These are phyloP conservation scores for Ploceus nigricollis DNA, from an alignment of 2,113 vertebrate species.

Conservation along the genomic window DNA sequence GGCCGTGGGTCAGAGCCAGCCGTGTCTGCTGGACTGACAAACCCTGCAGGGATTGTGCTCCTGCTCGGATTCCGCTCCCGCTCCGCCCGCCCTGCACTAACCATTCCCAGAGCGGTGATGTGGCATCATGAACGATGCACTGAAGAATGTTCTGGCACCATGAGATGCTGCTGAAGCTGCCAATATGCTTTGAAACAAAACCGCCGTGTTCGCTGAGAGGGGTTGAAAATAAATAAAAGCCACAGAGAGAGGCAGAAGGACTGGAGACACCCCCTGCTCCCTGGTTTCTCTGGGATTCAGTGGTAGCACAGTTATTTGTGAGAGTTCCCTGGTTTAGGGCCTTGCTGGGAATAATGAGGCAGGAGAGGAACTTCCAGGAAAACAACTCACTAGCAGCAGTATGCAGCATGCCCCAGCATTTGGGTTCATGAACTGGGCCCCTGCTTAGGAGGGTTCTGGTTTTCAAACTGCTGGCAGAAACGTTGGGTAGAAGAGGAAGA, in stretches of 20 bases:
- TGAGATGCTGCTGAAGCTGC: neutral
- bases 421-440: neutral
- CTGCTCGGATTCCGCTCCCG: neutral
- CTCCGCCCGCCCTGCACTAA: neutral
- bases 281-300: neutral
- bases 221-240: neutral
- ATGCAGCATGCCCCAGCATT: neutral
- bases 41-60: neutral
- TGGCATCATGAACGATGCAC: neutral
- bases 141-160: conserved; percentile 27
- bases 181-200: neutral
- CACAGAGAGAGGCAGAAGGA: neutral
- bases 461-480: neutral
- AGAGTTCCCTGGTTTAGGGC: neutral
- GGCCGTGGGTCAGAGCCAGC: neutral
- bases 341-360: neutral
- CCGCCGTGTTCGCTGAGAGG: neutral
- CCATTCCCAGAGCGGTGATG: conserved; percentile 10
- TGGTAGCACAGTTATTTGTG: neutral
- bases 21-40: neutral
- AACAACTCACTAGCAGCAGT: neutral
- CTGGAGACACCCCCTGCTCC: neutral
- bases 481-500: neutral
- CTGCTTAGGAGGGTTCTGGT: neutral
- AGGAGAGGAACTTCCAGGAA: neutral